Base-by-base conservation (phyloP, 2,888 invertebrate genomes). In the Ptilodon capucinus region DNA sequence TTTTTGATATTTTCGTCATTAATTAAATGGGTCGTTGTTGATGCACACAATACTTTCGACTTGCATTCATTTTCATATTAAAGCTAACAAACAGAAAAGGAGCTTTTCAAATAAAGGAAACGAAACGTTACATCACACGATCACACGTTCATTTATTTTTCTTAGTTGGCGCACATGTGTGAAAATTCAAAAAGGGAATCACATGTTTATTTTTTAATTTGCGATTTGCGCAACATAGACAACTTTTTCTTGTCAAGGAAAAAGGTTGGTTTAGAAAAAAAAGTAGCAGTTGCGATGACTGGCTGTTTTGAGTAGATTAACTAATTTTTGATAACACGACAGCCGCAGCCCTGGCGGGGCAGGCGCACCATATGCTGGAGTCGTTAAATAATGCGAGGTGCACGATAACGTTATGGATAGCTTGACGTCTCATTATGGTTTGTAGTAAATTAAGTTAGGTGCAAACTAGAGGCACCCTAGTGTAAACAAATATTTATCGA, bases 251-350 rank as follows among this genome's bases (percentile, higher is more conserved):
- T 19, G 23, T 17, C 46, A 41, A 25, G 50, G 47, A 48, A 48
- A 57, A 47, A 57, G 51, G 51, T 53, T 44, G 45, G 59, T 55
- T 46, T 25, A 41, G 45, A 51, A 51, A 54, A 48, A 44, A 53
- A 54, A 60, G 62, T 63, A 68, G 68, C 79, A 84, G 81, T 64
- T 81, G 84, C 83, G 74, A 84, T 86, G 86, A 87, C 84, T 85
- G 70, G 78, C 74, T 80, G 79, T 83, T 87, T 83, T 81, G 78
- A 78, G 81, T 81, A 67, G 70, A 86, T 86, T 85, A 84, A 81
- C 79, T 72, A 79, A 76, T 71, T 79, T 74, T 68, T 78, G 77
- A 78, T 76, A 80, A 73, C 60, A 65, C 62, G 59, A 61, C 71
- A 71, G 70, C 64, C 60, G 67, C 62, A 45, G 44, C 60, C 54